Evolutionary conservation across 2,888 invertebrate genomes (phyloP).

Genomic region (Epiblema foenella): DNA sequence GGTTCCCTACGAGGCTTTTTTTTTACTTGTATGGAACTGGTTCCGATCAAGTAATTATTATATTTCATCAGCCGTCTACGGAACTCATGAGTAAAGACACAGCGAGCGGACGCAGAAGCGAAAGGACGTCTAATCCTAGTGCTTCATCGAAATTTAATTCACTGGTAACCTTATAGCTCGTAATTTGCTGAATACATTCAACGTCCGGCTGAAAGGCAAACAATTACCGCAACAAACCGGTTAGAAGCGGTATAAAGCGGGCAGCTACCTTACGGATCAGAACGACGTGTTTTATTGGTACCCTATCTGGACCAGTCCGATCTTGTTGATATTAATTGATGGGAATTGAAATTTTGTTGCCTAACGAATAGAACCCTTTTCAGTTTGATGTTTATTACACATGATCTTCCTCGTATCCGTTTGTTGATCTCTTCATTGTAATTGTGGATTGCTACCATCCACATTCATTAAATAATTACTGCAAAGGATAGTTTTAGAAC

Average conservation of each 20-base stretch:
- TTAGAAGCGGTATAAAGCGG: constrained; percentile 28
- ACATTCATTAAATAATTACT: too few relatives aligned
- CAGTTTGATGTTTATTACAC: constrained; percentile 21
- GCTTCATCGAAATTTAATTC: constrained; percentile 22
- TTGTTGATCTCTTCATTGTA: not conserved
- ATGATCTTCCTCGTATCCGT: constrained; percentile 2
- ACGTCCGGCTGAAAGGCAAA: constrained; percentile 41
- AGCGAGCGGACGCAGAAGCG: too few relatives aligned
- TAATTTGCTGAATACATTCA: constrained; percentile 37
- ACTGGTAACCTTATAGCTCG: constrained; percentile 27
- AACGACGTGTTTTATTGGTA: constrained; percentile 41
- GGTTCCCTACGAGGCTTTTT: too few relatives aligned
- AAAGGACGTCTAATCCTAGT: constrained; percentile 2
- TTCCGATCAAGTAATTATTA: too few relatives aligned
- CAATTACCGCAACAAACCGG: constrained; percentile 38
- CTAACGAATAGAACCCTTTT: constrained; percentile 30
- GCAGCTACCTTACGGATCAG: constrained; percentile 40
- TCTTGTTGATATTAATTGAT: constrained; percentile 41
- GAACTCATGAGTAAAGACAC: too few relatives aligned
- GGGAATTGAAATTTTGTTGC: constrained; percentile 37
- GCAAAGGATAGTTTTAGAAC: too few relatives aligned
- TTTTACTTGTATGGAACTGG: too few relatives aligned
- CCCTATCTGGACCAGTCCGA: constrained; percentile 34
- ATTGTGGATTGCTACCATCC: not conserved
- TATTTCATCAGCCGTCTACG: too few relatives aligned